These are phyloP conservation scores for Thysanoteuthis rhombus DNA, from an alignment of 2,888 invertebrate species.

Conservation along the genomic window DNA sequence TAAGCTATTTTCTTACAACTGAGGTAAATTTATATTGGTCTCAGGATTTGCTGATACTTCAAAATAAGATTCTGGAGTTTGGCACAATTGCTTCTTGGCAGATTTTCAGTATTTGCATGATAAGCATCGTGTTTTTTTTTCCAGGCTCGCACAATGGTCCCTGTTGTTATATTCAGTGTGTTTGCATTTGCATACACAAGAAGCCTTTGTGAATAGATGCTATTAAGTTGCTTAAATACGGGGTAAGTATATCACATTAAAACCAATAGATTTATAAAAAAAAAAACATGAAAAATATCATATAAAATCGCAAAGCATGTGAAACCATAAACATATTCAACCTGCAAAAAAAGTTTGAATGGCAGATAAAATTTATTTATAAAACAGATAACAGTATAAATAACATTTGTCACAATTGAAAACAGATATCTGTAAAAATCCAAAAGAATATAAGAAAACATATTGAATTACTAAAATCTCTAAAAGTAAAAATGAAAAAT, in stretches of 20 bases:
- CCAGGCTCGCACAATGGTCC: not conserved
- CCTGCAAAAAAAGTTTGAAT: too few species aligned
- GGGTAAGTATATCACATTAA: not conserved
- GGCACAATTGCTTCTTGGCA: not conserved
- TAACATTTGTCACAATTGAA: too few species aligned
- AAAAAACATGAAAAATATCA: not conserved
- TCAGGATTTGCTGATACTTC: not conserved
- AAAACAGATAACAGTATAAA: too few species aligned
- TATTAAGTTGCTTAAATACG: not conserved
- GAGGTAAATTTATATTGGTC: not conserved
- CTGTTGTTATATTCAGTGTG: not conserved
- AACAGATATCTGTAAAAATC: too few species aligned
- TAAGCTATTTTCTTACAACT: not conserved
- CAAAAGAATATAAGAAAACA: too few species aligned
- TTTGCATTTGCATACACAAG: not conserved
- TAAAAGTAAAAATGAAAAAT: too few species aligned
- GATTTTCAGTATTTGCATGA: not conserved
- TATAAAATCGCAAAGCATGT: not conserved
- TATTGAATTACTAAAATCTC: too few species aligned
- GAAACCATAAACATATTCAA: not conserved
- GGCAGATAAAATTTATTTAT: too few species aligned
- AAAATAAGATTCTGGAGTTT: not conserved
- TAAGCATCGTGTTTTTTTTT: not conserved
- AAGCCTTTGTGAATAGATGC: not conserved
- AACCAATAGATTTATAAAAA: not conserved